A percentile compares a stretch with the other conserved stretches of the same genome.
Evolutionary conservation across 1,140 invertebrate species (phyloP).

Genomic region (Temnothorax longispinosus): DNA sequence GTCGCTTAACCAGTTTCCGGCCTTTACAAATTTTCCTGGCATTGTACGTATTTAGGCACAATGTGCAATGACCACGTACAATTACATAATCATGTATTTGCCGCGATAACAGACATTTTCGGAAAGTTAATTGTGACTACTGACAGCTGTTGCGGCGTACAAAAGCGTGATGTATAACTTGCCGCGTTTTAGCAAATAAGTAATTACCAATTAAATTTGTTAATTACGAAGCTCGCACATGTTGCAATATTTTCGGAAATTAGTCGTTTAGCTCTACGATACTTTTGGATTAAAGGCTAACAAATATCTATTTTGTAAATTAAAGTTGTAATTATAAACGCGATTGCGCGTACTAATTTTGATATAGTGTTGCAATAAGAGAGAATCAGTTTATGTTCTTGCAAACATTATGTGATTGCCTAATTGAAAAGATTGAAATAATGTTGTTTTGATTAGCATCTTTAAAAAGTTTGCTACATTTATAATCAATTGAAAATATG

Average conservation of each 20-base stretch:
- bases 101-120: neutral
- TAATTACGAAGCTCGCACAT: neutral
- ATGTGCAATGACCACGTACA: neutral
- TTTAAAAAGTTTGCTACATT: conserved; percentile 8
- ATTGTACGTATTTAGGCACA: neutral
- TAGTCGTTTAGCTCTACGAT: neutral
- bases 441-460: neutral
- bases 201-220: conserved; percentile 9
- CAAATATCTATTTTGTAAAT: neutral
- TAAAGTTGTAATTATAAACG: neutral
- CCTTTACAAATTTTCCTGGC: neutral
- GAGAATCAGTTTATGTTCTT: neutral
- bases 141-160: neutral
- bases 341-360: neutral
- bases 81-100: conserved; percentile 20
- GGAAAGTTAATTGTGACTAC: conserved; percentile 15
- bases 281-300: neutral
- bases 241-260: neutral
- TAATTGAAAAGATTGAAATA: conserved; percentile 1
- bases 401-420: neutral
- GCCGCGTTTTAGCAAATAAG: neutral
- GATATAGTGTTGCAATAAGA: neutral
- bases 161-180: neutral
- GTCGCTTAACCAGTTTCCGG: neutral
- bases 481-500: neutral